A percentile compares a stretch with the other conserved stretches of the same genome.
Evolutionary conservation across 2,113 vertebrate species (phyloP).

Genomic region (Halcyon malimbica): DNA sequence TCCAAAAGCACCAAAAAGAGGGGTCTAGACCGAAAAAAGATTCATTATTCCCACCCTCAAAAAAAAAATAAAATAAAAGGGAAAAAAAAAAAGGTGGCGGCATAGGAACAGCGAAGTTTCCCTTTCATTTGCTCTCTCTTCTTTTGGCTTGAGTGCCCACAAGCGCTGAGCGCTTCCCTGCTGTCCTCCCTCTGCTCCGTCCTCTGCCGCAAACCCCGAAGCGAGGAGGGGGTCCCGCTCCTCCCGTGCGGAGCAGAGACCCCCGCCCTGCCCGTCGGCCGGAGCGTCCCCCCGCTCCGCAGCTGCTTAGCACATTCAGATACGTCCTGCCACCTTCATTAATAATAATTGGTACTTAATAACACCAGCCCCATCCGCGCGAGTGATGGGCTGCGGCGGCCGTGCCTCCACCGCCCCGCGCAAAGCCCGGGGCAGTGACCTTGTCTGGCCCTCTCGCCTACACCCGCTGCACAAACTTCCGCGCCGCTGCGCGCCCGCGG

Average conservation of each 20-base stretch:
- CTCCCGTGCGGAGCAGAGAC: background rate
- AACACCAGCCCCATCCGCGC: background rate
- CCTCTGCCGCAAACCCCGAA: background rate
- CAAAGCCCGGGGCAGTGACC: background rate
- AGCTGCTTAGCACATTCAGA: background rate
- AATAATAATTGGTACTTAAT: background rate
- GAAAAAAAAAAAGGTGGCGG: background rate
- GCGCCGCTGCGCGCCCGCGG: background rate
- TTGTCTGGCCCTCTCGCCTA: background rate
- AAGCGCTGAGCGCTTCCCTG: background rate
- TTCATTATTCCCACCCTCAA: background rate
- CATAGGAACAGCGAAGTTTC: background rate
- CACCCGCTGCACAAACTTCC: background rate
- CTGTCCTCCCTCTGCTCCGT: background rate
- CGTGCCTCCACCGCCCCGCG: background rate
- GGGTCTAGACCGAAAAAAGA: background rate
- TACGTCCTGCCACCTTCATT: background rate
- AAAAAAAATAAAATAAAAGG: rapidly evolving
- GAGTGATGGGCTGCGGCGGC: background rate
- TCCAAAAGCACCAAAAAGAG: background rate
- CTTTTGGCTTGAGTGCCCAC: background rate
- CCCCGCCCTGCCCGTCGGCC: background rate
- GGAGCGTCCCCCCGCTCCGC: background rate
- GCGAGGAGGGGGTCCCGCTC: background rate
- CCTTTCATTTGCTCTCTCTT: background rate